Evolutionary conservation across 1,140 invertebrate genomes (phyloP).

Genomic region (Drosophila simulans): DNA sequence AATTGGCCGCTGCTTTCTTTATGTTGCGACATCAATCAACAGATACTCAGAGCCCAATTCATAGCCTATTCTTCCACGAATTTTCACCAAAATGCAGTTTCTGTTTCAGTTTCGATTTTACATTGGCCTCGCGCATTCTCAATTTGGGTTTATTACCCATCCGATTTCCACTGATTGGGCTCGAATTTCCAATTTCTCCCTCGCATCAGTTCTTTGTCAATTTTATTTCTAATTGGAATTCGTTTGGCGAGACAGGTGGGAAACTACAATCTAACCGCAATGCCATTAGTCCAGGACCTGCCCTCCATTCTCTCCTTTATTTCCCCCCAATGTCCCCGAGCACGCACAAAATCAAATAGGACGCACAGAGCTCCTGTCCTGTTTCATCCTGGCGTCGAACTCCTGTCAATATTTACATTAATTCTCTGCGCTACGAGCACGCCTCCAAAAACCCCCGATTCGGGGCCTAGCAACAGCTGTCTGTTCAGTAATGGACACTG

Average conservation of each 20-base stretch:
- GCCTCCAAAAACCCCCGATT: slow-evolving; percentile 12
- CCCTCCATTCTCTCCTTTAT: background rate
- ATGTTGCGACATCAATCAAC: slow-evolving; percentile 79
- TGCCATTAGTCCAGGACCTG: slow-evolving; percentile 58
- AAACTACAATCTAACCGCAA: slow-evolving; percentile 54
- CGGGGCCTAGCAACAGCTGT: slow-evolving; percentile 45
- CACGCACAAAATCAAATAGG: slow-evolving; percentile 45
- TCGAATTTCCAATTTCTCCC: slow-evolving; percentile 12
- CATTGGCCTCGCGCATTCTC: slow-evolving; percentile 40
- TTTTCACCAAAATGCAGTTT: slow-evolving; percentile 34
- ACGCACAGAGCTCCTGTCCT: slow-evolving; percentile 15
- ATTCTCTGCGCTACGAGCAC: slow-evolving; percentile 47
- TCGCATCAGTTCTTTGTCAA: slow-evolving; percentile 33
- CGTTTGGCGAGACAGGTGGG: slow-evolving; percentile 6
- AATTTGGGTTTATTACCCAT: slow-evolving; percentile 44
- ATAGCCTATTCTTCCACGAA: slow-evolving; percentile 11
- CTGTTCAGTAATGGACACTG: slow-evolving; percentile 40
- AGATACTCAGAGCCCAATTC: slow-evolving; percentile 52
- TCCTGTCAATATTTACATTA: slow-evolving; percentile 79
- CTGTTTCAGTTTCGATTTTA: slow-evolving; percentile 30
- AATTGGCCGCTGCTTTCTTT: slow-evolving; percentile 73
- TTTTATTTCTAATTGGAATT: slow-evolving; percentile 66
- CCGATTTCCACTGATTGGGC: slow-evolving; percentile 23
- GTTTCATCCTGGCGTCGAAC: slow-evolving; percentile 53
- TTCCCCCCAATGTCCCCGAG: background rate